Conservation (phyloP, 1,140 invertebrate genomes). For the Trichonephila inaurata region DNA sequence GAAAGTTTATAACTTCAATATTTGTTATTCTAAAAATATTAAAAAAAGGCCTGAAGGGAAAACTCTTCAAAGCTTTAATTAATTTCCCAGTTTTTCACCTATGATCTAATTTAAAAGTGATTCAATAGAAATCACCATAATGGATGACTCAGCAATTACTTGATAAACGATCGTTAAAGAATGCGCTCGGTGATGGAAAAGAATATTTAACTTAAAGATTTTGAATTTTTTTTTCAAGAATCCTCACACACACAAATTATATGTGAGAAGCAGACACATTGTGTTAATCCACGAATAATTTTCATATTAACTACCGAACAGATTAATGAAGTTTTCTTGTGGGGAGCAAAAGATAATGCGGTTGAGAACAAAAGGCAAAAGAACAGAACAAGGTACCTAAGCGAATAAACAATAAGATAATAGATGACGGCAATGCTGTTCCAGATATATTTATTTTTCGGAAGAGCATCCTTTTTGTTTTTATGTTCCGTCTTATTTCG, state of each 20-base stretch:
- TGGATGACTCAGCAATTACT: neutral
- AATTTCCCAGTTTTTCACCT: neutral
- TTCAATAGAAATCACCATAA: constrained; percentile 25
- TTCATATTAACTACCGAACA: neutral
- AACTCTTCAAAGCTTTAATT: neutral
- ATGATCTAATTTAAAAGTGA: neutral
- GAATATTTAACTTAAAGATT: neutral
- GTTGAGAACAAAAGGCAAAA: constrained; percentile 15
- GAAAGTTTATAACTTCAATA: no score
- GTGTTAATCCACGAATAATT: constrained; percentile 31
- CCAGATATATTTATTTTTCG: constrained; percentile 44
- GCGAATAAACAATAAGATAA: constrained; percentile 52
- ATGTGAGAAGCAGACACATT: constrained; percentile 3
- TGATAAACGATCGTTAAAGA: constrained; percentile 13
- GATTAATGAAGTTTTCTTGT: constrained; percentile 30
- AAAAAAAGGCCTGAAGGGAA: neutral
- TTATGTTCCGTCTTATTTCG: constrained; percentile 3
- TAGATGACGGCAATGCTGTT: constrained; percentile 18
- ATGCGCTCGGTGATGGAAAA: neutral
- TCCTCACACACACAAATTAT: neutral
- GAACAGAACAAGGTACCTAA: constrained; percentile 3
- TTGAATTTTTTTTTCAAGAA: neutral
- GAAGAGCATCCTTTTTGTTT: constrained; percentile 23
- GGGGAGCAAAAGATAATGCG: neutral
- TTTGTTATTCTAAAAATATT: neutral